These are phyloP conservation scores for Mythimna impura DNA, from an alignment of 2,888 invertebrate genomes.

Conservation along the genomic window DNA sequence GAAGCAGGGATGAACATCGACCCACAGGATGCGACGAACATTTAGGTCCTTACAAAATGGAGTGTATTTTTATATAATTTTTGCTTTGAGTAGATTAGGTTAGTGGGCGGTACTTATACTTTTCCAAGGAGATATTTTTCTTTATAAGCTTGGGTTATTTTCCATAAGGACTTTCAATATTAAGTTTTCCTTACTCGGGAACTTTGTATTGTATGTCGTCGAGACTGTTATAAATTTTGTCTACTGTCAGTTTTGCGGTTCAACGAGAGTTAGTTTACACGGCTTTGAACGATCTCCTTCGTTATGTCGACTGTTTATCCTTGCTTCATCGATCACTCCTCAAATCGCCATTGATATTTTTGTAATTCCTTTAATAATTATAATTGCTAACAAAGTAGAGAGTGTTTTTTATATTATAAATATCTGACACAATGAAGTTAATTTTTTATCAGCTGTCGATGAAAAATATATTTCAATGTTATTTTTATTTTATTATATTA, in stretches of 20 bases:
- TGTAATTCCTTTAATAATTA: no score
- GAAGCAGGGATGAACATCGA: slow-evolving; percentile 51
- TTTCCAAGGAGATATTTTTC: neutral
- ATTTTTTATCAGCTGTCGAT: slow-evolving; percentile 16
- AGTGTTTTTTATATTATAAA: neutral
- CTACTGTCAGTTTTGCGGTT: no score
- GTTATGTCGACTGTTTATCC: neutral
- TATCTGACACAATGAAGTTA: neutral
- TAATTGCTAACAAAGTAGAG: no score
- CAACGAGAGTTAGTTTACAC: no score
- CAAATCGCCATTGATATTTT: neutral
- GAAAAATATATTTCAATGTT: neutral
- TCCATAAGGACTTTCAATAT: neutral
- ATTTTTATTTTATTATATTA: slow-evolving; percentile 5
- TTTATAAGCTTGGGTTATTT: neutral
- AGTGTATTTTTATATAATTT: slow-evolving; percentile 27
- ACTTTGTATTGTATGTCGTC: no score
- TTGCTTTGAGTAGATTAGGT: slow-evolving; percentile 7
- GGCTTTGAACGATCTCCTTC: neutral
- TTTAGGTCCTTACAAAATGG: slow-evolving; percentile 35
- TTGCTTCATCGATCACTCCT: neutral
- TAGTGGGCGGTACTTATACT: slow-evolving; percentile 4
- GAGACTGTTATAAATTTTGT: no score
- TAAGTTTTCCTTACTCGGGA: neutral
- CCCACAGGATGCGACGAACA: slow-evolving; percentile 30